phyloP scores from a whole-genome alignment of 2,888 invertebrate genomes.

The Brenthis hecate region DNA sequence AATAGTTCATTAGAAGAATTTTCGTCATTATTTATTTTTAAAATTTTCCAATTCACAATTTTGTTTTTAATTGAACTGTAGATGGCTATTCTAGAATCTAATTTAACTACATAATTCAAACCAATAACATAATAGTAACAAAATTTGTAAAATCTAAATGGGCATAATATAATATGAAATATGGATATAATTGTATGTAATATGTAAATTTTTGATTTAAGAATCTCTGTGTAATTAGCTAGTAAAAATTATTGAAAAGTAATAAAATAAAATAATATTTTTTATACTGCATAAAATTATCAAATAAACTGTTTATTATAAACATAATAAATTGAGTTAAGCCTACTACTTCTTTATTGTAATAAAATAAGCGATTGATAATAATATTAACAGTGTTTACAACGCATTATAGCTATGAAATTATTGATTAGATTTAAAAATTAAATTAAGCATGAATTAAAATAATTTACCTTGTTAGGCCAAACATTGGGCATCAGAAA shows the following conservation, averaged over 20 bases:
- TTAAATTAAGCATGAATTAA: not conserved
- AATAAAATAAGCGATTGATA: not conserved
- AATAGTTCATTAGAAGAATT: too few relatives aligned
- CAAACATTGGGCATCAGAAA: slow-evolving; percentile 92
- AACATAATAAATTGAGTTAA: not conserved
- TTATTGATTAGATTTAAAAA: slow-evolving; percentile 14
- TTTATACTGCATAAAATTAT: too few relatives aligned
- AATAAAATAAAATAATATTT: too few relatives aligned
- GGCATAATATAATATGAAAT: too few relatives aligned
- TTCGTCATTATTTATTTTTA: too few relatives aligned
- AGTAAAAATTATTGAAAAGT: not conserved
- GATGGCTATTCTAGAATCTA: too few relatives aligned
- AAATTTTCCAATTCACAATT: too few relatives aligned
- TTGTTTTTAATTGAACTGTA: too few relatives aligned
- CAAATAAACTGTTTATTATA: too few relatives aligned
- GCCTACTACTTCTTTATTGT: not conserved
- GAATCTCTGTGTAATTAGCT: not conserved
- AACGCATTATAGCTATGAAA: not conserved
- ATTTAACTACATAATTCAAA: too few relatives aligned
- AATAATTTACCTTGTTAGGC: slow-evolving; percentile 87
- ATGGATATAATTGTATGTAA: not conserved
- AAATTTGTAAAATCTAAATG: too few relatives aligned
- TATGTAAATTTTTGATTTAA: not conserved
- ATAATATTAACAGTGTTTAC: not conserved
- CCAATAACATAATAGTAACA: too few relatives aligned